Evolutionary conservation across 2,113 vertebrate genomes (phyloP).

Genomic region (Takifugu flavidus): DNA sequence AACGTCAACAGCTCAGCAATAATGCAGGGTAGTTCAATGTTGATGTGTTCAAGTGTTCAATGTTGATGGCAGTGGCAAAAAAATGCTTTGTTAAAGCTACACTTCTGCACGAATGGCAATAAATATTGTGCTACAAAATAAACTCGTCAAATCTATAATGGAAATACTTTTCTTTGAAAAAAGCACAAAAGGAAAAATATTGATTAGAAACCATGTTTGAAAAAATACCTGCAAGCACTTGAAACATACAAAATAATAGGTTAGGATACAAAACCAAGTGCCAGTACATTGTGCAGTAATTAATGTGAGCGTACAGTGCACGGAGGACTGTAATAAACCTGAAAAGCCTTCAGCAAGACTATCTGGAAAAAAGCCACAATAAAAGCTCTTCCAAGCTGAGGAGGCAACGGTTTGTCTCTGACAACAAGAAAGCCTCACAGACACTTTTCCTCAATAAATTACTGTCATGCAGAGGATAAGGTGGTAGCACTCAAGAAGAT

Average conservation of each 20-base stretch:
- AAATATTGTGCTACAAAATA: constrained; percentile 15
- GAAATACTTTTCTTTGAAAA: neutral
- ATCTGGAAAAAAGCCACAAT: constrained; percentile 53
- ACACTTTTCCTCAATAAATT: constrained; percentile 53
- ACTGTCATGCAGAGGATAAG: constrained; percentile 46
- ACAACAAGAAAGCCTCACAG: constrained; percentile 53
- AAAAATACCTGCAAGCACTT: neutral
- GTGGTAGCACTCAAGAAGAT: constrained; percentile 38
- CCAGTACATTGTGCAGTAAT: neutral
- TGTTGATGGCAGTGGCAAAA: constrained; percentile 16
- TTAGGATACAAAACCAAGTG: neutral
- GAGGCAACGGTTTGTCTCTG: constrained; percentile 57
- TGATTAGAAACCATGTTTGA: neutral
- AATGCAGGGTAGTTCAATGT: constrained; percentile 37
- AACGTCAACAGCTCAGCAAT: constrained; percentile 31
- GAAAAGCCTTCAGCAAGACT: constrained; percentile 48
- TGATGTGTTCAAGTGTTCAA: constrained; percentile 6
- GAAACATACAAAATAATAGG: constrained; percentile 3
- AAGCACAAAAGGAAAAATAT: neutral
- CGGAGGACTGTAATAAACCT: constrained; percentile 51
- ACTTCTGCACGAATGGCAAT: constrained; percentile 1
- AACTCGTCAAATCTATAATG: neutral
- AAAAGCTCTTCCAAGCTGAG: constrained; percentile 41
- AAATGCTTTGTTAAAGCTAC: neutral
- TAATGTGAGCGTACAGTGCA: constrained; percentile 20